Conservation (phyloP, 2,113 vertebrate genomes). For the Haemorhous mexicanus region DNA sequence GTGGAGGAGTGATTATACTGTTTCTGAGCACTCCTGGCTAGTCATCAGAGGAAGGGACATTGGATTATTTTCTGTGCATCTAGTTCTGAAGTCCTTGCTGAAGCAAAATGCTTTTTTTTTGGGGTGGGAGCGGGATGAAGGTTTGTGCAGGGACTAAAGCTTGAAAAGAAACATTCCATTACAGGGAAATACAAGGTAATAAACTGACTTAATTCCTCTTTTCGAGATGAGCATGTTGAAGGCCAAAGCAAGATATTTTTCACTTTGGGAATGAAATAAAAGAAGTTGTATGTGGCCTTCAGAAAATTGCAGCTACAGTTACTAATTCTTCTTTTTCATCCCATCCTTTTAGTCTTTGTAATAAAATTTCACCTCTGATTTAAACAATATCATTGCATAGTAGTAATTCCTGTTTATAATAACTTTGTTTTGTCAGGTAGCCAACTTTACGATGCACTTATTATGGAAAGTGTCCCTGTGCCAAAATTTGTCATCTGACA, state of each 20-base stretch:
- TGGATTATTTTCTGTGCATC: conserved; percentile 1
- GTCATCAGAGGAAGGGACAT: not conserved
- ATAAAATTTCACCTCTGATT: not conserved
- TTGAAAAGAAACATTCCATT: not conserved
- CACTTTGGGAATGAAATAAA: not conserved
- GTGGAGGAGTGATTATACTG: not conserved
- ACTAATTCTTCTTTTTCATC: not conserved
- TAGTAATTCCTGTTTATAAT: not conserved
- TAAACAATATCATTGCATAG: not conserved
- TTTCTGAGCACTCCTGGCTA: not conserved
- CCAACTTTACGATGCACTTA: not conserved
- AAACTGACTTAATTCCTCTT: not conserved
- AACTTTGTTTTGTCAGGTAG: not conserved
- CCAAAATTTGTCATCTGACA: not conserved
- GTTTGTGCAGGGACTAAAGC: not conserved
- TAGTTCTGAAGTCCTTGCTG: not conserved
- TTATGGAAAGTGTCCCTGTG: not conserved
- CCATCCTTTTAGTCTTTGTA: not conserved
- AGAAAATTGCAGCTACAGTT: not conserved
- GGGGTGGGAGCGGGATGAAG: rapidly evolving
- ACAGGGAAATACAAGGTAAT: not conserved
- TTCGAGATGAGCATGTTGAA: not conserved
- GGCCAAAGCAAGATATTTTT: not conserved
- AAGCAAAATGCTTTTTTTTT: not conserved
- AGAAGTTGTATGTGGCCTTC: not conserved